Evolutionary conservation across 2,113 vertebrate genomes (phyloP), one percentile per base, ranked within the genome.

Genomic region (Theristicus caerulescens): DNA sequence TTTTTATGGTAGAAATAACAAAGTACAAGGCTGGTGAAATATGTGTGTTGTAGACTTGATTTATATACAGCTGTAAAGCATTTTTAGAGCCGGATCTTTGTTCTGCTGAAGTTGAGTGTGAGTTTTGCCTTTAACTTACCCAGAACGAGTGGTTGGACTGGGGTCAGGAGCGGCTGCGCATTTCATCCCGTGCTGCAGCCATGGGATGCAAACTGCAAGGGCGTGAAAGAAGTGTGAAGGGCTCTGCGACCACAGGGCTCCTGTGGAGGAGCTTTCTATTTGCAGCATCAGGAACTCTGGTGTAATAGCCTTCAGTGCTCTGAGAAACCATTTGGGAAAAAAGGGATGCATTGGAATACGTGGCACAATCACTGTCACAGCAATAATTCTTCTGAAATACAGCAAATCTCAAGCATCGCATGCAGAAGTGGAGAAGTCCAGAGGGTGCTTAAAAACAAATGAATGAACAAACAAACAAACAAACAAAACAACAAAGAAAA

Each of bases 81-180:
- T 72, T 91, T 87, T 85, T 67, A 85, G 38, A 31, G 11, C 8
- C 9, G 5, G n/a, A 40, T 84, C 29, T 84, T 82, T 82, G 52
- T 85, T 76, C 25, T 0, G 3, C 36, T 89, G 46, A 66, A 82
- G 4, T 0, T 46, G 38, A 62, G 14, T 58, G 26, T 26, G 32
- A 87, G 8, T 72, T 89, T 67, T 93, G 61, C 77, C 44, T 69
- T 70, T 59, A 67, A 47, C 46, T 86, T 87, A 40, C 25, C 17
- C 16, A 47, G 84, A 67, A 40, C 0, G 1, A 82, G 69, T 42
- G 11, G 13, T 27, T 84, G 83, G 76, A 22, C 64, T 0, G 11
- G 24, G 16, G 25, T 59, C 46, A 67, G 76, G 51, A 62, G 25
- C 6, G 16, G 80, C 15, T 5, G 1, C 0, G 1, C 0, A 0